Evolutionary conservation across 2,113 vertebrate species (phyloP), one percentile per base, ranked within the genome.

Genomic region (Charina bottae): DNA sequence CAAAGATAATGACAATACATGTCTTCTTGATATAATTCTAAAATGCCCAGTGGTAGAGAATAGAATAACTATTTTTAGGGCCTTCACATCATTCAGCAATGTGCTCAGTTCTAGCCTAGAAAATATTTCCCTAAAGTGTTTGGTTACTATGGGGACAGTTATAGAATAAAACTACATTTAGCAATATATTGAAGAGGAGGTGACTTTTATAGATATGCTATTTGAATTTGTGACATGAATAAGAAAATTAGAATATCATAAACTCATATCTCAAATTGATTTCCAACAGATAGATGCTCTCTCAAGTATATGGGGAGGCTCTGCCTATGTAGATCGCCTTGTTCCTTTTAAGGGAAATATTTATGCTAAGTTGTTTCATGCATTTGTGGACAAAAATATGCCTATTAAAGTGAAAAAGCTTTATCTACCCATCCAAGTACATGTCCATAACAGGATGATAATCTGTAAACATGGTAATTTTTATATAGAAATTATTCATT

Each of bases 101-200:
- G 87, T 85, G 91, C n/a, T 92, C 91, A 85, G 78, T 89, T 89
- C 87, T 53, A 89, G 78, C 24, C 89, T 15, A 89, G 91, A n/a
- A 89, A 62, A 84, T 37, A 84, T 53, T 55, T 89, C 87, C 88
- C 85, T 42, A 85, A 92, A 88, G 58, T 84, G 49, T 46, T 58
- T 42, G 54, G 91, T 92, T 92, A 92, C 91, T 78, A 92, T 92
- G 87, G 91, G 78, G 56, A 89, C n/a, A 28, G 58, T 42, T 89
- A 92, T 55, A 89, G n/a, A 46, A 92, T 89, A 89, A 64, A 89
- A 85, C 58, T 84, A 49, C 91, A 91, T 83, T 64, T 84, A 89
- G 87, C 58, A 92, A 92, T 64, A 92, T 12, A 83, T 84, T 78
- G 58, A 89, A 89, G 91, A 89, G 59, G 21, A 84, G 72, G 87